Evolutionary conservation across 1,140 invertebrate species (phyloP), one percentile per base, ranked within the genome.

Genomic region (Chironomus tepperi): DNA sequence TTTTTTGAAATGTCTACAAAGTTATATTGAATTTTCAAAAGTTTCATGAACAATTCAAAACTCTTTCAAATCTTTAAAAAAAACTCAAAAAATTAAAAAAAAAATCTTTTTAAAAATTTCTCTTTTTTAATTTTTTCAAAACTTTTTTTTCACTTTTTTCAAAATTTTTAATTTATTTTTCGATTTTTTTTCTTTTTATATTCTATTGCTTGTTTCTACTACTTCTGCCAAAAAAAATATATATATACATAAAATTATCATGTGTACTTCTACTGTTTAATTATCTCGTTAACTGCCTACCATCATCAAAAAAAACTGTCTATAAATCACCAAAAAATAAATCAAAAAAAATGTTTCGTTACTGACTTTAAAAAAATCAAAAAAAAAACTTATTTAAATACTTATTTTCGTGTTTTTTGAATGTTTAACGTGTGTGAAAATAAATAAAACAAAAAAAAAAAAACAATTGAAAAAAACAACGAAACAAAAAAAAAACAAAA

Each of bases 231-330:
- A 70, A 70, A 67, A 67, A 70, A 16, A 16, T 8, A 67, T 18
- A 67, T 16, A 70, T n/a, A 57, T 57, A n/a, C 12, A 57, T 57
- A 57, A 57, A 57, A 47, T n/a, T n/a, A 57, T 57, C 47, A 57
- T 70, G 65, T 70, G 65, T 70, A 70, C 65, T 70, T 70, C 65
- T 70, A 70, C 47, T 57, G 18, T 74, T 74, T 43, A 42, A 43
- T 16, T 18, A 57, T 24, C 6, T 47, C 43, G 21, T 47, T 57
- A 34, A 57, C 21, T 57, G 47, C 47, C 42, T 74, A 43, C 47
- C 18, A 43, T 64, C 43, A 57, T 57, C 16, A 74, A 78, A 77
- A n/a, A n/a, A 78, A 75, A 75, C 76, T 77, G 75, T 77, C 73
- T 18, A 74, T 8, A 16, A 43, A 42, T 42, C 15, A n/a, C 42